Conservation (phyloP, 1,140 invertebrate genomes). For the Zaprionus ornatus region DNA sequence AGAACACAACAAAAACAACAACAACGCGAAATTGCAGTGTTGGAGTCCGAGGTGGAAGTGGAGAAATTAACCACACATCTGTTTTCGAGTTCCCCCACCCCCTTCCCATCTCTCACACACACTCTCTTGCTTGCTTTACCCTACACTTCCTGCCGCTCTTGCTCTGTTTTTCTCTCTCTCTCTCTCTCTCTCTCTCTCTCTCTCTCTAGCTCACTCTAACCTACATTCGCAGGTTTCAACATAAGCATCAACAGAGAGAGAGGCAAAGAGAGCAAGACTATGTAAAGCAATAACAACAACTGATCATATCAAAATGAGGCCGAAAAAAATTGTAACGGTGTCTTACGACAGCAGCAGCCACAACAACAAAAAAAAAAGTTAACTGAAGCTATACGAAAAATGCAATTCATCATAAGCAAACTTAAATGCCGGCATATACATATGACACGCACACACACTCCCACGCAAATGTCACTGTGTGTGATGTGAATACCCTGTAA, state of each 20-base stretch:
- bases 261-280: slow-evolving; percentile 16
- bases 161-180: neutral
- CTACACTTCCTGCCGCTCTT: neutral
- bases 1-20: neutral
- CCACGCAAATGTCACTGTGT: neutral
- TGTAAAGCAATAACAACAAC: slow-evolving; percentile 25
- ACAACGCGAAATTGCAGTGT: slow-evolving; percentile 2
- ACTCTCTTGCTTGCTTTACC: neutral
- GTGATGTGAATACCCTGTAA: slow-evolving; percentile 1
- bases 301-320: slow-evolving; percentile 44
- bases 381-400: slow-evolving; percentile 18
- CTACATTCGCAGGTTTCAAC: slow-evolving; percentile 13
- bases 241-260: slow-evolving; percentile 18
- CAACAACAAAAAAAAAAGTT: slow-evolving; percentile 7
- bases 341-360: slow-evolving; percentile 7
- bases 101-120: neutral
- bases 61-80: slow-evolving; percentile 26
- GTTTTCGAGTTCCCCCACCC: neutral
- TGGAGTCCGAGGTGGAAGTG: slow-evolving; percentile 27
- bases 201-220: neutral
- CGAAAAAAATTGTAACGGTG: slow-evolving; percentile 38
- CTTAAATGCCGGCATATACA: slow-evolving; percentile 41
- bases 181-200: neutral
- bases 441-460: slow-evolving; percentile 11
- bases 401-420: slow-evolving; percentile 47